phyloP scores from a whole-genome alignment of 2,113 vertebrate species.

The Paramisgurnus dabryanus region DNA sequence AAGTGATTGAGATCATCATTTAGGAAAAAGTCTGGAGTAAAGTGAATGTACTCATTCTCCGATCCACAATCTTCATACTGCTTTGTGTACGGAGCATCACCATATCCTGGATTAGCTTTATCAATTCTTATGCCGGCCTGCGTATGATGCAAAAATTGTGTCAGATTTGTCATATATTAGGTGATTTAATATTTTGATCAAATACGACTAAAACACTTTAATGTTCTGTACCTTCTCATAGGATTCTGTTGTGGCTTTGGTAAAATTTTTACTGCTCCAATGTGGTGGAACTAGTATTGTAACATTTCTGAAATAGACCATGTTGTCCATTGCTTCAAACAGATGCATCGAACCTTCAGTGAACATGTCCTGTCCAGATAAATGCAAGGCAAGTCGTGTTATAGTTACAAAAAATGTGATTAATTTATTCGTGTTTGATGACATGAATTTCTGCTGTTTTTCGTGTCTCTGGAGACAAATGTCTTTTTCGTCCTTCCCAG shows the following conservation, averaged over 20 bases:
- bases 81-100: conserved; percentile 66
- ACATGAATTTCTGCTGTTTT: no score
- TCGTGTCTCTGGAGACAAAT: no score
- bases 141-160: neutral
- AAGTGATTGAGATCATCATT: conserved; percentile 49
- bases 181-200: neutral
- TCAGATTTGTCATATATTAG: neutral
- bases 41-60: conserved; percentile 67
- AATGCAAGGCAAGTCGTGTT: neutral
- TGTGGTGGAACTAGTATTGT: conserved; percentile 71
- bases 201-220: neutral
- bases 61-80: conserved; percentile 67
- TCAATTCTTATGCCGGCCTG: conserved; percentile 70
- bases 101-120: conserved; percentile 44
- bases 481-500: no score
- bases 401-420: no score
- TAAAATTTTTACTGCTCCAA: conserved; percentile 60
- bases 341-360: conserved; percentile 68
- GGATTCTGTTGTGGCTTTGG: conserved; percentile 59
- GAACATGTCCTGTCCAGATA: conserved; percentile 67
- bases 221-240: conserved; percentile 65
- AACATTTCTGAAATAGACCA: conserved; percentile 68
- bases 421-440: no score
- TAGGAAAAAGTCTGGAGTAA: conserved; percentile 68
- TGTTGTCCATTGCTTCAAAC: conserved; percentile 68